A percentile compares a stretch with the other conserved stretches of the same genome.
Conservation (phyloP, 1,140 invertebrate species). For the Lepidurus apus region DNA sequence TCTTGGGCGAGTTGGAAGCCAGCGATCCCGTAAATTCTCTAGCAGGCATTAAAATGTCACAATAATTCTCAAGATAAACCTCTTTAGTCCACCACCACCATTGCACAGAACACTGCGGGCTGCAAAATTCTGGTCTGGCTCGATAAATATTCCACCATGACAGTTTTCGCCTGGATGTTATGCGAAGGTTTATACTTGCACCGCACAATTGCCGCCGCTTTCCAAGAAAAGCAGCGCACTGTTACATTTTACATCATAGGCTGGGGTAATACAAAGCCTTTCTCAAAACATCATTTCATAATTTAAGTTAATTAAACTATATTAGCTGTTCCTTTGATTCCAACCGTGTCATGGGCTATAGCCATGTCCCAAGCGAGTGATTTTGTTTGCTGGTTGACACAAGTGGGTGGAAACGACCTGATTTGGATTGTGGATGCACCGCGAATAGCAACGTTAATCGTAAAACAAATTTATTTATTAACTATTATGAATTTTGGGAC, state of each 20-base stretch:
- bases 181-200: slow-evolving; percentile 55
- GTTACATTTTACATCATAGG: slow-evolving; percentile 46
- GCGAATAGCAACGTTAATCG: slow-evolving; percentile 48
- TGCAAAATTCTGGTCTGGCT: slow-evolving; percentile 51
- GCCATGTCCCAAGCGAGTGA: slow-evolving; percentile 46
- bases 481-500: background rate
- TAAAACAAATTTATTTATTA: background rate
- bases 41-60: slow-evolving; percentile 45
- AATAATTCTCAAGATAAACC: slow-evolving; percentile 46
- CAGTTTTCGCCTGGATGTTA: slow-evolving; percentile 56
- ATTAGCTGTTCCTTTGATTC: slow-evolving; percentile 47
- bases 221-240: slow-evolving; percentile 47
- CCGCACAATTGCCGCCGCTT: slow-evolving; percentile 52
- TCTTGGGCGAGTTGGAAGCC: slow-evolving; percentile 28
- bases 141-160: slow-evolving; percentile 48
- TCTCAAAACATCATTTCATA: background rate
- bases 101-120: slow-evolving; percentile 46
- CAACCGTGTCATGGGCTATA: slow-evolving; percentile 49
- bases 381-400: slow-evolving; percentile 53
- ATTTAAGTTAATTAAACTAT: slow-evolving; percentile 35
- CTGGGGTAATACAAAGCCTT: slow-evolving; percentile 39
- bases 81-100: slow-evolving; percentile 43
- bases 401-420: slow-evolving; percentile 46
- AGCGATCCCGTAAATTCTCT: slow-evolving; percentile 23
- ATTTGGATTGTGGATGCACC: slow-evolving; percentile 52